Base-by-base conservation (phyloP, 2,888 invertebrate genomes). In the Andrena praecox region DNA sequence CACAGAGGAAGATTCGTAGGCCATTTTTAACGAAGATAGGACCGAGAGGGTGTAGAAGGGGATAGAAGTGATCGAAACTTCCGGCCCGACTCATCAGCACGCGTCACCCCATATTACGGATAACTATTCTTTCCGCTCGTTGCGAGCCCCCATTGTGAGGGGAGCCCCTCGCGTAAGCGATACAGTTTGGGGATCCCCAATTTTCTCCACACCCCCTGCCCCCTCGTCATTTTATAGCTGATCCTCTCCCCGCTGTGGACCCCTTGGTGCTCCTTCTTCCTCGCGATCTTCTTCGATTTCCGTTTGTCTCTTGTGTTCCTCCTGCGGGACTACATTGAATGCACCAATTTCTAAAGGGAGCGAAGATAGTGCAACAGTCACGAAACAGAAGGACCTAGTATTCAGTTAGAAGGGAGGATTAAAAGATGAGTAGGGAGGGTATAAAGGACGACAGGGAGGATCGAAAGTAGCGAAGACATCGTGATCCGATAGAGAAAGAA, bases 101-200 rank as follows among this genome's bases (percentile, higher is more conserved):
- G 92, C 92, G 92, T 92, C 92, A 88, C 90, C 91, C 91, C 90
- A 88, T 91, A 93, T 92, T 92, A 93, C 90, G 89, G 88, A 91
- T 92, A 93, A 92, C 92, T 91, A 90, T 91, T 90, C 93, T 92
- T 93, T 93, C 92, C 92, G 91, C 90, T 92, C 89, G 89, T 91
- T 89, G 86, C 86, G 86, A 89, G 86, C 83, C 89, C 84, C 91
- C 82, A 92, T 91, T 91, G 92, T 89, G 85, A 87, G 67, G 60
- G 76, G 87, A 85, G 86, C 85, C 89, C 77, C 87, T 89, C 84
- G 71, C 85, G 93, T 91, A 92, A 93, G 91, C 90, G 93, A 93
- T 92, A 93, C 90, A 91, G 90, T 89, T 82, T 84, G 75, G 78
- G 79, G 77, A 84, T 77, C 82, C 86, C 89, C 83, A 70, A 75